Conservation (phyloP, 53 echinoderm and acorn worm genomes). For the Echinometra lucunter region DNA sequence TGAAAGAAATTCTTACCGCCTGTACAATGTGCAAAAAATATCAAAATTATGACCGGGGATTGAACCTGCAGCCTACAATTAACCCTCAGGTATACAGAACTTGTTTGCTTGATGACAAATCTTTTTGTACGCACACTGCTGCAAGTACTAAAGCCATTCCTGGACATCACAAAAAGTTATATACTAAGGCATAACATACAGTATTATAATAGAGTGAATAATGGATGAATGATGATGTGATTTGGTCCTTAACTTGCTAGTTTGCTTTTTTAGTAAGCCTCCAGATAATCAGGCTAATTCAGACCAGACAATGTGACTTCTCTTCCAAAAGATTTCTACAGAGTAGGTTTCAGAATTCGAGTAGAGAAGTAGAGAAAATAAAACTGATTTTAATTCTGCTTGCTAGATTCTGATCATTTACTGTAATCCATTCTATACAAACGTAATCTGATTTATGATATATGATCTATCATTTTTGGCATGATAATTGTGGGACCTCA, state of each 20-base stretch:
- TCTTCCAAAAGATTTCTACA: neutral
- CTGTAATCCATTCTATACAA: neutral
- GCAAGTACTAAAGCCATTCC: neutral
- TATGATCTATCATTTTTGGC: conserved; percentile 8
- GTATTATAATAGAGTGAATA: neutral
- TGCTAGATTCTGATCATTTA: neutral
- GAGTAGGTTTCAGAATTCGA: neutral
- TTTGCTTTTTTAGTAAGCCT: neutral
- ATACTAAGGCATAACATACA: neutral
- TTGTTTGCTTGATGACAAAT: neutral
- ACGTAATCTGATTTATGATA: conserved; percentile 6
- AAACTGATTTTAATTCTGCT: neutral
- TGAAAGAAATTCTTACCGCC: neutral
- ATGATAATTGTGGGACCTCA: neutral
- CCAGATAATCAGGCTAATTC: neutral
- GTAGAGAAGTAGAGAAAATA: neutral
- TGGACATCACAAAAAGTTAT: neutral
- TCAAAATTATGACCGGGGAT: neutral
- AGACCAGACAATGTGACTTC: neutral
- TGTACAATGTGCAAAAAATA: neutral
- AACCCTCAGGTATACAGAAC: neutral
- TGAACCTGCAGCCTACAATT: conserved; percentile 2
- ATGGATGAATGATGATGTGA: neutral
- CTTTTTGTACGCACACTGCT: neutral
- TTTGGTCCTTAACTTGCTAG: neutral